Conservation (phyloP, 2,113 vertebrate species). For the Hypocryptadius cinnamomeus region DNA sequence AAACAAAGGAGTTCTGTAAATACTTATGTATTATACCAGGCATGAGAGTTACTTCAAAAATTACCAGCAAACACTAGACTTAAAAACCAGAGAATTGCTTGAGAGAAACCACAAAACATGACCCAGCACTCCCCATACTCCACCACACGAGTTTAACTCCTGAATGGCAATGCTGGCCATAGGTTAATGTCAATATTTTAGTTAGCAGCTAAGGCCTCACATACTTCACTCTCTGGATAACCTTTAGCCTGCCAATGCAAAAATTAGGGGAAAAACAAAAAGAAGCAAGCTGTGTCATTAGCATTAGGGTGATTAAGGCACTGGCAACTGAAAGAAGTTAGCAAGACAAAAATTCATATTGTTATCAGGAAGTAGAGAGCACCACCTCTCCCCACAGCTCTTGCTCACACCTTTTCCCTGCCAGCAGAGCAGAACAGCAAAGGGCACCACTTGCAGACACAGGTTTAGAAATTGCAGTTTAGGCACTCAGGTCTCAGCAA, state of each 20-base stretch:
- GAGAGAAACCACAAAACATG: neutral
- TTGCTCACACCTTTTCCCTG: neutral
- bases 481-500: neutral
- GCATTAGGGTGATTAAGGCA: neutral
- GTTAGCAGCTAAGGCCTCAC: neutral
- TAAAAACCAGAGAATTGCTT: neutral
- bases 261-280: too few species aligned
- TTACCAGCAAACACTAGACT: neutral
- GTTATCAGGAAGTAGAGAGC: neutral
- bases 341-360: neutral
- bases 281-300: too few species aligned
- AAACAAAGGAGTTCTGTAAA: neutral
- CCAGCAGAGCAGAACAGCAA: neutral
- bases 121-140: rapidly evolving
- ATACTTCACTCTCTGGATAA: neutral
- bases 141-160: neutral
- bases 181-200: neutral
- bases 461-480: neutral
- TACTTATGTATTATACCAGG: neutral
- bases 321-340: neutral
- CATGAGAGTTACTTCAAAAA: neutral
- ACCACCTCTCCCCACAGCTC: neutral
- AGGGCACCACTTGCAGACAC: neutral
- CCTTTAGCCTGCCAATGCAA: neutral
- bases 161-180: neutral